These are phyloP conservation scores for Neuroscelio doddi DNA, from an alignment of 2,888 invertebrate genomes.

Conservation along the genomic window DNA sequence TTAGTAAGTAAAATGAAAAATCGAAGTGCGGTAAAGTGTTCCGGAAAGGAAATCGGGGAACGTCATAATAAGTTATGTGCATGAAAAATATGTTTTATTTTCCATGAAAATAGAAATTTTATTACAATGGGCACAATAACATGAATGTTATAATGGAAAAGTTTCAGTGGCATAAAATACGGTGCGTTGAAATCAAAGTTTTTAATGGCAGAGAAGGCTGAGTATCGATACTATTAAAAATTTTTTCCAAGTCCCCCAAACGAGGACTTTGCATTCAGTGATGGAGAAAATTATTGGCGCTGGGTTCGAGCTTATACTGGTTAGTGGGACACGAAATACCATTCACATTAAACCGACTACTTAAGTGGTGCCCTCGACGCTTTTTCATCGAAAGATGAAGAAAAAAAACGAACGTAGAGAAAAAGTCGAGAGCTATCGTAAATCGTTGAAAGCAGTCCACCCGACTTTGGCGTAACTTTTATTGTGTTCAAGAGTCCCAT, in stretches of 20 bases:
- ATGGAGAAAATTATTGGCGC: slow-evolving; percentile 7
- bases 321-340: slow-evolving; percentile 37
- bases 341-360: slow-evolving; percentile 32
- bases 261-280: slow-evolving; percentile 15
- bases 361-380: slow-evolving; percentile 35
- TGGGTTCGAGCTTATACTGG: slow-evolving; percentile 35
- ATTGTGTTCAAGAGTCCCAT: slow-evolving; percentile 17
- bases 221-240: slow-evolving; percentile 7
- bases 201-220: slow-evolving; percentile 17
- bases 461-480: slow-evolving; percentile 24
- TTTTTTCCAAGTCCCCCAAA: slow-evolving; percentile 1
- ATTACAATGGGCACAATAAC: too few species aligned
- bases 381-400: slow-evolving; percentile 21
- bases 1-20: too few species aligned
- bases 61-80: too few species aligned
- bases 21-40: too few species aligned
- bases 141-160: too few species aligned
- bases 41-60: too few species aligned
- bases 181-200: slow-evolving; percentile 17
- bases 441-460: slow-evolving; percentile 31
- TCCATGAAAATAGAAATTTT: too few species aligned
- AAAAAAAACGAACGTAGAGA: slow-evolving; percentile 13
- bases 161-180: too few species aligned
- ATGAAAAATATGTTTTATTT: too few species aligned
- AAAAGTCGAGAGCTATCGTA: slow-evolving; percentile 33